These are phyloP conservation scores for Lasioglossum albipes DNA, from an alignment of 1,140 invertebrate species.

Conservation along the genomic window DNA sequence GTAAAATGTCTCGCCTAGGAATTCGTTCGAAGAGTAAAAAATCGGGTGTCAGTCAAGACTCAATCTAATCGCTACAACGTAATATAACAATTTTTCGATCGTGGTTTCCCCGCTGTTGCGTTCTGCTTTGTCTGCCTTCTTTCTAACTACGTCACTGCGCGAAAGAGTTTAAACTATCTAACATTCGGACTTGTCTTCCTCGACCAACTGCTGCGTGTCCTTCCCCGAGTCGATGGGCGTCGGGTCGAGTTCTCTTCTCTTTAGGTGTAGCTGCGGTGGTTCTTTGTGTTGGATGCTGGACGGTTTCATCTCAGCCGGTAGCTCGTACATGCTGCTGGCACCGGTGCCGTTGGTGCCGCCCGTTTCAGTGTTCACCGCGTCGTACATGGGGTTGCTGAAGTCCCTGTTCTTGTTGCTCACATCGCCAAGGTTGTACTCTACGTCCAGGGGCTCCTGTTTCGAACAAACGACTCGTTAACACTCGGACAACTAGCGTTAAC, in stretches of 20 bases:
- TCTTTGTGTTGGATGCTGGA: constrained; percentile 89
- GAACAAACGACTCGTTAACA: background rate
- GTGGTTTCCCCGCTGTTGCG: background rate
- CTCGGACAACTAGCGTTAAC: too few species aligned
- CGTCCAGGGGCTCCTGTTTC: constrained; percentile 84
- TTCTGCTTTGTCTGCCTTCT: background rate
- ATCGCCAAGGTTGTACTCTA: constrained; percentile 88
- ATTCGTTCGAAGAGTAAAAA: too few species aligned
- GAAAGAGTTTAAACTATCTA: constrained; percentile 61
- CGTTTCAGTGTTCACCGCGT: constrained; percentile 85
- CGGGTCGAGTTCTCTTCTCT: constrained; percentile 90
- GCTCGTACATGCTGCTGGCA: constrained; percentile 87
- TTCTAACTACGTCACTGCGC: constrained; percentile 44
- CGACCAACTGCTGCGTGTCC: constrained; percentile 93
- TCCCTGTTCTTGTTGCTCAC: constrained; percentile 89
- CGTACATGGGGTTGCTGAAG: constrained; percentile 98
- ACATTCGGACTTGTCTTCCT: constrained; percentile 89
- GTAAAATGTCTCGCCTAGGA: too few species aligned
- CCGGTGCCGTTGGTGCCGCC: constrained; percentile 83
- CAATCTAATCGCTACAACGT: background rate
- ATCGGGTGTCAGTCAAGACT: background rate
- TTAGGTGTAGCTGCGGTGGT: constrained; percentile 86
- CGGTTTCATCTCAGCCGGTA: constrained; percentile 88
- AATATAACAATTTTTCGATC: constrained; percentile 10
- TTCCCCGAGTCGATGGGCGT: constrained; percentile 92